A percentile compares a stretch with the other conserved stretches of the same genome.
phyloP scores from a whole-genome alignment of 2,113 vertebrate genomes.

The Orycteropus afer region DNA sequence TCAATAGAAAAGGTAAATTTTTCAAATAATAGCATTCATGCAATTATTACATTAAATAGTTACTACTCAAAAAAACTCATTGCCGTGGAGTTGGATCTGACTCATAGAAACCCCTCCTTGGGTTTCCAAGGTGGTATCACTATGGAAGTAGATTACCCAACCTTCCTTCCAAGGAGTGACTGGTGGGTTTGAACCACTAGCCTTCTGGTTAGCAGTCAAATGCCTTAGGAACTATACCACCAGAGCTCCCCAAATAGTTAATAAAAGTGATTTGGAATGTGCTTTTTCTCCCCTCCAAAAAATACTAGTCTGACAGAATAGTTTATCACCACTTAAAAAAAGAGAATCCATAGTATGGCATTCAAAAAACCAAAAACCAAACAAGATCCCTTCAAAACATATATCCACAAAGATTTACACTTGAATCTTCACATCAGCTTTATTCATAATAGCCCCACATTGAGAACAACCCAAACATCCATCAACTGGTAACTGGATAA shows the following conservation, averaged over 20 bases:
- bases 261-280: slow-evolving; percentile 38
- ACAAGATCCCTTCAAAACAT: not conserved
- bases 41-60: not conserved
- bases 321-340: not conserved
- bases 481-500: not conserved
- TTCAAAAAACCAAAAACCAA: not conserved
- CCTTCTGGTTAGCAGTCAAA: no score
- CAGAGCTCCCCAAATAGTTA: no score
- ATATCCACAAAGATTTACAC: not conserved
- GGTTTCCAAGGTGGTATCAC: no score
- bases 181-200: no score
- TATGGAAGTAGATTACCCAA: no score
- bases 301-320: not conserved
- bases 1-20: not conserved
- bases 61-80: slow-evolving; percentile 29
- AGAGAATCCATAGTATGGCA: not conserved
- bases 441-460: not conserved
- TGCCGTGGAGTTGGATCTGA: no score
- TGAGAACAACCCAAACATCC: not conserved
- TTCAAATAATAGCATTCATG: slow-evolving; percentile 1
- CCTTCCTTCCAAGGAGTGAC: no score
- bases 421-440: not conserved
- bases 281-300: not conserved
- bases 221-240: no score
- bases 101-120: no score